Base-by-base conservation (phyloP, 2,888 invertebrate species). In the Gasteruption jaculator region DNA sequence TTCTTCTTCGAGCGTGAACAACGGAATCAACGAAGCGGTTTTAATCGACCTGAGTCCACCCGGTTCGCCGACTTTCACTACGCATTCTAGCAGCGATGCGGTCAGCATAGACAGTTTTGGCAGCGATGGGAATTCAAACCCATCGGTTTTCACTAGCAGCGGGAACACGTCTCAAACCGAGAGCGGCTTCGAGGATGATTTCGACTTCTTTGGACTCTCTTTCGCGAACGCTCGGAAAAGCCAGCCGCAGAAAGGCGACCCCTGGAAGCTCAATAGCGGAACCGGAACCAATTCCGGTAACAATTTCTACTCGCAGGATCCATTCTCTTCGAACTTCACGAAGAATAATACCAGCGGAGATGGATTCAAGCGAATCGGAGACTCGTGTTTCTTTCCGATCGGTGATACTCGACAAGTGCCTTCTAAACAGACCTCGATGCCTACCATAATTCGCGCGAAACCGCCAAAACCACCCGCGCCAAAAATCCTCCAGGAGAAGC, bases 181-280 rank as follows among this genome's bases (percentile, higher is more conserved):
- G 63, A 85, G 85, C 70, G 85, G 86, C 3, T 89, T 89, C 63
- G 89, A 90, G 68, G 89, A 88, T 72, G 88, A 89, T 64, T 86
- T 86, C 65, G 85, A 86, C 62, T 74, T 81, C 31, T 81, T 81
- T 56, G 74, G 81, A 4, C 72, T 72, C 52, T 78, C 74, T 61
- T 73, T 71, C 22, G 78, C 73, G 51, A 74, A 68, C 48, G 65
- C 71, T 7, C 56, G 68, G n/a, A 67, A 72, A 7, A 65, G 74
- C 36, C 78, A 80, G 56, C 78, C 79, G 44, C 79, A 80, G 68
- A 69, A 72, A 37, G 50, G 68, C 12, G 57, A 45, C 15, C 21
- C 52, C 2, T 15, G 21, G n/a, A 11, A 6, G 8, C n/a, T n/a
- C n/a, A n/a, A n/a, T n/a, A n/a, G n/a, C n/a, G n/a, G n/a, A n/a